Base-by-base conservation (phyloP, 2,797 vertebrate species). In the Aplochiton taeniatus region DNA sequence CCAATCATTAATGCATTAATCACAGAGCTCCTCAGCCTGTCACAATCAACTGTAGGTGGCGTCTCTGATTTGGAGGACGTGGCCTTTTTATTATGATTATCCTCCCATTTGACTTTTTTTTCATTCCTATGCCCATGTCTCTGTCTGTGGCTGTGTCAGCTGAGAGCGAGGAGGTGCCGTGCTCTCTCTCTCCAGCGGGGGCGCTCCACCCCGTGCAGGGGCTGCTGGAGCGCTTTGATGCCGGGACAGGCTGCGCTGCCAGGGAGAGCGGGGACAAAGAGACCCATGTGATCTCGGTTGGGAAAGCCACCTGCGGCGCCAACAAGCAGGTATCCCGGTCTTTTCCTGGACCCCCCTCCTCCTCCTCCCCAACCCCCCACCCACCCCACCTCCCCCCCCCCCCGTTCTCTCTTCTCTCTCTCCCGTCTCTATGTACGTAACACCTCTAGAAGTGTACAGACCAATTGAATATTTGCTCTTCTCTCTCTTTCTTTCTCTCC, bases 271-370 rank as follows among this genome's bases (percentile, higher is more conserved):
- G 91, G 0, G 78, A 73, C 65, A 90, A 82, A 69, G 92, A 93
- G 73, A 93, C 92, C 9, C 92, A 93, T 16, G 86, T 91, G 1
- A 72, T 94, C 0, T 80, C 89, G 12, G 69, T 92, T 71, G 84
- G 80, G 4, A 79, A 77, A 55, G 68, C 68, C 1, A 76, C 75
- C 0, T 68, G 66, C 65, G 74, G 66, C 44, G 66, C 82, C 0
- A 68, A 76, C 14, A 85, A 81, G 43, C 81, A 82, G 87, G 92
- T 91, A 14, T 46, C 1, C 44, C 9, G 2, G 31, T 31, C 31
- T 31, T 31, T 31, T 6, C 31, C 31, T 31, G 6, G 31, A 31
- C 31, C 31, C 31, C 31, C 31, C 31, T 6, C 31, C 31, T 6
- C 31, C 31, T 31, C 3, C 31, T 31, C 31, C n/a, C n/a, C 6